phyloP scores from a whole-genome alignment of 2,113 vertebrate species.

The Callorhinus ursinus region DNA sequence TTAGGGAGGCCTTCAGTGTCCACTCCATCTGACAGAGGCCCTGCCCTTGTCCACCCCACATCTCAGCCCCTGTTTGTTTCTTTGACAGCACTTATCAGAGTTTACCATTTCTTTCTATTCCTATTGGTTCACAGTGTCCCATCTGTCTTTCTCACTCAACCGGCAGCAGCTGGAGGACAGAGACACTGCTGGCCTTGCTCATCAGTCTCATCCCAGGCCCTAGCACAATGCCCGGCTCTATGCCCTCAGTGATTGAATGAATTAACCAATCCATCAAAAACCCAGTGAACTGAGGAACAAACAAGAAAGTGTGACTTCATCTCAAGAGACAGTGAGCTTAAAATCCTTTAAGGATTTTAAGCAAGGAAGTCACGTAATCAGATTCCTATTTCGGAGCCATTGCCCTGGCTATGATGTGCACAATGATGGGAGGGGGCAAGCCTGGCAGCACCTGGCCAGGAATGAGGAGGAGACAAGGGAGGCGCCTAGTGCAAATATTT shows the following conservation, averaged over 20 bases:
- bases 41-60: neutral
- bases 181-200: neutral
- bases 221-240: neutral
- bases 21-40: fast-evolving
- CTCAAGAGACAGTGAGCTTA: neutral
- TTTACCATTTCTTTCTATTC: neutral
- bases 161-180: neutral
- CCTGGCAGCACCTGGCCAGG: neutral
- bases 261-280: neutral
- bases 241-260: fast-evolving
- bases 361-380: neutral
- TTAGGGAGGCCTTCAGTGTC: neutral
- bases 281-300: neutral
- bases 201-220: neutral
- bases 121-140: neutral
- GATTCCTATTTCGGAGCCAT: neutral
- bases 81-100: neutral
- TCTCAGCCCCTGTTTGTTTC: neutral
- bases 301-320: neutral
- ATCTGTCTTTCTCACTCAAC: neutral
- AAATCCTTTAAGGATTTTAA: neutral
- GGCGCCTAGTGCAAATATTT: neutral
- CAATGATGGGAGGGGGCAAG: neutral
- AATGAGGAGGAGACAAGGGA: neutral
- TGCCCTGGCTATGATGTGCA: neutral